Evolutionary conservation across 2,113 vertebrate species (phyloP), one percentile per base, ranked within the genome.

Genomic region (Sceloporus undulatus): DNA sequence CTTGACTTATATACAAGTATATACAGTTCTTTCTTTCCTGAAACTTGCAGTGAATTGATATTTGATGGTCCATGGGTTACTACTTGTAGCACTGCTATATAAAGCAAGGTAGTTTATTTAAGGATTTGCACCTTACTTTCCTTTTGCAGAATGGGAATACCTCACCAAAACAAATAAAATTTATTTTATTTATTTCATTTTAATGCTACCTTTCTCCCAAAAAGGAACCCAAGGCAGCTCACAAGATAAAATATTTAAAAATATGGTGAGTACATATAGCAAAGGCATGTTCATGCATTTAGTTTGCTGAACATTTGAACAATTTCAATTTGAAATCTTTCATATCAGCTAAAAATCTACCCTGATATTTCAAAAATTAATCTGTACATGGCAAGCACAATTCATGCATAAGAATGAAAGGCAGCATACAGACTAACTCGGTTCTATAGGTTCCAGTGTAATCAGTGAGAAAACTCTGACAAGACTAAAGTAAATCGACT

Each of bases 91-190:
- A 62, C 13, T 16, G 18, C 59, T 62, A 62, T 62, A 62, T 56
- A 34, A 80, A 59, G 56, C 59, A 62, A 80, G 34, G 66, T 81
- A 65, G 13, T 23, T 65, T 82, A 82, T 82, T 82, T 21, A 82
- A 66, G 34, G 4, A 38, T 65, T 66, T 65, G 21, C 9, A 14
- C 40, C 34, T 29, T 65, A 38, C 59, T 38, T 81, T 34, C 4
- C 34, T 9, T 13, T 34, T 66, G 18, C 34, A 81, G n/a, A 80
- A 62, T 13, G n/a, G 19, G n/a, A n/a, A 38, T 25, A 25, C 62
- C 4, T 4, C 14, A 59, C 56, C 56, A 59, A 59, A 59, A 59
- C 56, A 59, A 59, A 59, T 34, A 34, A 34, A 6, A 48, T 48
- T 48, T 48, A 48, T 48, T 48, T 48, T 48, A 48, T 5, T 48